These are phyloP conservation scores for Micromussa lordhowensis DNA, from an alignment of 92 coral and sea anemone species.

Conservation along the genomic window DNA sequence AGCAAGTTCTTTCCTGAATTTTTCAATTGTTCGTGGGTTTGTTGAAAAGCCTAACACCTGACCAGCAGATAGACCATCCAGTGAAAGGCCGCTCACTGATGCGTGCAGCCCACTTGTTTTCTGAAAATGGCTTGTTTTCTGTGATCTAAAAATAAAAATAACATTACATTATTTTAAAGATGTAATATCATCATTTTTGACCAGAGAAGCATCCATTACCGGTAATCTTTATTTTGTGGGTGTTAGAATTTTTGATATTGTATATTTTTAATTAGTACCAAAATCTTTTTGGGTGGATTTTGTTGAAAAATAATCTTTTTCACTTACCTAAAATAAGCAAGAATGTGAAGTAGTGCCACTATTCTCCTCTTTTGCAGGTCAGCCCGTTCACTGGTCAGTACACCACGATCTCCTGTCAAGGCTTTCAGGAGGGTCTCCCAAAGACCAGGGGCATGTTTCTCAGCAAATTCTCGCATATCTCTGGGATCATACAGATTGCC, in stretches of 20 bases:
- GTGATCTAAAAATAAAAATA: constrained; percentile 5
- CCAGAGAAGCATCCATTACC: too few species aligned
- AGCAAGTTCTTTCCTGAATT: constrained; percentile 8
- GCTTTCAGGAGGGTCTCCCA: constrained; percentile 35
- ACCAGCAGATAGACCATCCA: constrained; percentile 16
- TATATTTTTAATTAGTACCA: too few species aligned
- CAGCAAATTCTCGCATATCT: constrained; percentile 16
- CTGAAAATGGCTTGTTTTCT: constrained; percentile 7
- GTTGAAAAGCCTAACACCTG: constrained; percentile 13
- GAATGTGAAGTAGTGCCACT: constrained; percentile 41
- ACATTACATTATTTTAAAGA: not conserved
- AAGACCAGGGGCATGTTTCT: constrained; percentile 48
- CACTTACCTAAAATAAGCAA: constrained; percentile 34
- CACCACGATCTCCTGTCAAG: constrained; percentile 19
- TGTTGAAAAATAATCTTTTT: too few species aligned
- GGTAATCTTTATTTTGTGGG: too few species aligned
- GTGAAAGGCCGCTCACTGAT: constrained; percentile 7
- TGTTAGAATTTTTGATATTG: too few species aligned
- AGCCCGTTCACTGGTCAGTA: constrained; percentile 3
- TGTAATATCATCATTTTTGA: too few species aligned
- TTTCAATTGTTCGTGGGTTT: constrained; percentile 3
- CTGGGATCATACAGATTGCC: not conserved
- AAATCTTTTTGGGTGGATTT: too few species aligned
- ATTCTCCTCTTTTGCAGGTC: constrained; percentile 41
- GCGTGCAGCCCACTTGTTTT: constrained; percentile 17